Percentiles rank a stretch among this genome's conserved stretches.
Evolutionary conservation across 2,113 vertebrate genomes (phyloP).

Genomic region (Strigops habroptila): DNA sequence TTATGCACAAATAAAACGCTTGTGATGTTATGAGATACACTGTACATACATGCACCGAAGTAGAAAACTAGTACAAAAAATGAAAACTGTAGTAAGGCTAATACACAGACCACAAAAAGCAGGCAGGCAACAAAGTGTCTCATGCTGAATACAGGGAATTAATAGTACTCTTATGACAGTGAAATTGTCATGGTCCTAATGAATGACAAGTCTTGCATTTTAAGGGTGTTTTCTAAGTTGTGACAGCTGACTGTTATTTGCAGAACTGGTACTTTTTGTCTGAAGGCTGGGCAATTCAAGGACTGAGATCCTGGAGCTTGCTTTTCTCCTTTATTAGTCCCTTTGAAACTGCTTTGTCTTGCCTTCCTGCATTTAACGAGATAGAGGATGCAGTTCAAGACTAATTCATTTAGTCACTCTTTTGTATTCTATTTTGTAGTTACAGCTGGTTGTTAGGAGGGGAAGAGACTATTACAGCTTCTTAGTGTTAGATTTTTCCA

Average conservation of each 20-base stretch:
- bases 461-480: background rate
- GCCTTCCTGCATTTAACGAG: slow-evolving; percentile 42
- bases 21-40: background rate
- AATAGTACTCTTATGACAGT: background rate
- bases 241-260: background rate
- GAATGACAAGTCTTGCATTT: background rate
- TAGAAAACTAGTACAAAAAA: background rate
- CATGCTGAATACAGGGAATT: background rate
- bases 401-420: slow-evolving; percentile 43
- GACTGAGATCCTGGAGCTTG: background rate
- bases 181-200: background rate
- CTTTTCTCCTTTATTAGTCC: slow-evolving; percentile 44
- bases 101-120: no score
- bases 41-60: background rate
- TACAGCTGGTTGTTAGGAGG: slow-evolving; percentile 2
- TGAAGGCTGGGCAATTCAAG: background rate
- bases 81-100: background rate
- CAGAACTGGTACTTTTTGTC: background rate
- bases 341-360: slow-evolving; percentile 22
- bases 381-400: slow-evolving; percentile 15
- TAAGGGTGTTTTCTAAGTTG: background rate
- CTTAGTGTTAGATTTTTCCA: background rate
- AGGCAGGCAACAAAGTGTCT: background rate
- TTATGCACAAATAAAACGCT: background rate
- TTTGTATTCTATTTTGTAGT: slow-evolving; percentile 47